phyloP scores from a whole-genome alignment of 2,888 invertebrate species.

The Drosophila imparisetae region DNA sequence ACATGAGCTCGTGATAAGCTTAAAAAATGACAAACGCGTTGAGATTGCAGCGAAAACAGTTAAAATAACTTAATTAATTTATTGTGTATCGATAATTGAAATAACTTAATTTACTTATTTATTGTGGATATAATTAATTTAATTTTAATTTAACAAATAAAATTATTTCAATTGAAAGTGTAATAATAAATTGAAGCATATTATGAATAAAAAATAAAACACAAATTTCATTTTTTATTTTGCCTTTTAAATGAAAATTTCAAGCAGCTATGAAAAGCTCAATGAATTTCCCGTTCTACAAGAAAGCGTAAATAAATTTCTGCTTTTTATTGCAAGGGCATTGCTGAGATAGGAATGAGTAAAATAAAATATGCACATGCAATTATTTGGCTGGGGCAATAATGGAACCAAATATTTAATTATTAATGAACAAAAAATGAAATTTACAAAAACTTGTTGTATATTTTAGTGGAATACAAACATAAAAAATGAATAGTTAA shows the following conservation, averaged over 20 bases:
- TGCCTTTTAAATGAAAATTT: no score
- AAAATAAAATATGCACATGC: neutral
- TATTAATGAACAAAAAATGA: neutral
- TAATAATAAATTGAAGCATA: neutral
- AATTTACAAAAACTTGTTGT: neutral
- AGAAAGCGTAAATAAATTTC: neutral
- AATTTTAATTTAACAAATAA: neutral
- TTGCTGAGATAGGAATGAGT: neutral
- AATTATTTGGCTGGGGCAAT: neutral
- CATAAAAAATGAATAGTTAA: neutral
- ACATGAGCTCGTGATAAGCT: neutral
- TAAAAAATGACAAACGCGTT: slow-evolving; percentile 4
- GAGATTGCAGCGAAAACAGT: neutral
- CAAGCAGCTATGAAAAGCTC: no score
- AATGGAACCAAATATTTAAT: neutral
- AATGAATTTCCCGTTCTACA: neutral
- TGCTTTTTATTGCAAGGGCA: neutral
- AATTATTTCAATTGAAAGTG: neutral
- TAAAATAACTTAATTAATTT: neutral
- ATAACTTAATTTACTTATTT: neutral
- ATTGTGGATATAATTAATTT: neutral
- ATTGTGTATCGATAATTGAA: neutral
- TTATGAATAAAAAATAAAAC: no score
- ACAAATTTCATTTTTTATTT: no score
- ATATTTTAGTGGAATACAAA: neutral